Conservation (phyloP, 2,113 vertebrate species). For the Melospiza georgiana region DNA sequence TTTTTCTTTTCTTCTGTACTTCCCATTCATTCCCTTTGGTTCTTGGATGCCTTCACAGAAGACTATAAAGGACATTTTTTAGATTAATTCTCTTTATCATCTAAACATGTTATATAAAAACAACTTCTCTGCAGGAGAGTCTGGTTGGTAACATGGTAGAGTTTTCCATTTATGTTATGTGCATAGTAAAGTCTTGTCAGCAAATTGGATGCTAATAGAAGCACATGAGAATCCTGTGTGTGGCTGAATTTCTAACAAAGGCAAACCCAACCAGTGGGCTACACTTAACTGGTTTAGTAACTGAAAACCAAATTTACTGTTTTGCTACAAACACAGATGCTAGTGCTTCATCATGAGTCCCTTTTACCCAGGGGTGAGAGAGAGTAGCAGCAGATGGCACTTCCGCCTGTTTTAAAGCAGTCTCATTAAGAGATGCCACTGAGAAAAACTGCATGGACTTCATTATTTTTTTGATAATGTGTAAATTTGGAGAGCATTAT, state of each 20-base stretch:
- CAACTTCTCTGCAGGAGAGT: neutral
- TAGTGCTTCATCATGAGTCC: neutral
- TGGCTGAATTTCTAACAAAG: neutral
- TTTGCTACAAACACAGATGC: slow-evolving; percentile 24
- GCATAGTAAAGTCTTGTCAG: neutral
- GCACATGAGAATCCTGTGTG: neutral
- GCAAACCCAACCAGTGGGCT: neutral
- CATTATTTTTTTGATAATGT: neutral
- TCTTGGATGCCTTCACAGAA: neutral
- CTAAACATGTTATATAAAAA: neutral
- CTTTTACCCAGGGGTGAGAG: neutral
- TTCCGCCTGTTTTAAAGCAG: slow-evolving; percentile 10
- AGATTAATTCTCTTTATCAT: neutral
- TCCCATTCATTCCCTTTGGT: neutral
- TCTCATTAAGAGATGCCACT: neutral
- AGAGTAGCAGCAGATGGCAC: slow-evolving; percentile 25
- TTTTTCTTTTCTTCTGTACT: neutral
- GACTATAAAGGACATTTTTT: neutral
- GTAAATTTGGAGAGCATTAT: neutral
- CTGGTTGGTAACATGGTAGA: neutral
- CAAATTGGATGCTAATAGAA: neutral
- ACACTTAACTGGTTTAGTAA: neutral
- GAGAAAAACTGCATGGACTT: neutral
- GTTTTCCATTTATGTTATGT: neutral
- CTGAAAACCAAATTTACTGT: neutral